Evolutionary conservation across 1,140 invertebrate species (phyloP).

Genomic region (Anastatus disparis): DNA sequence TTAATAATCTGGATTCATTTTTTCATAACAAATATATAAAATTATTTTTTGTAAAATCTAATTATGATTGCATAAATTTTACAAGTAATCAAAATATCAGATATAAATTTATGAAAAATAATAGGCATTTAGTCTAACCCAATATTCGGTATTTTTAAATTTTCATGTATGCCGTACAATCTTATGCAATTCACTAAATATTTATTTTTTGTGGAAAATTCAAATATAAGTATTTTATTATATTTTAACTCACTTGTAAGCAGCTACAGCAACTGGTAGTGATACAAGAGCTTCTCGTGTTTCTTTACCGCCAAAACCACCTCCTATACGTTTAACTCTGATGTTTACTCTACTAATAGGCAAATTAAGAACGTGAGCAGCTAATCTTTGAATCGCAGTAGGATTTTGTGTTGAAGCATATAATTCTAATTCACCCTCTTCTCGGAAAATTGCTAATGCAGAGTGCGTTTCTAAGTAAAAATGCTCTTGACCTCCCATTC

Average conservation of each 20-base stretch:
- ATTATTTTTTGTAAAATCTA: too few species aligned
- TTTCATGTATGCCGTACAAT: too few species aligned
- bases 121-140: too few species aligned
- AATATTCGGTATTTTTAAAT: too few species aligned
- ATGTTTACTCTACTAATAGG: constrained; percentile 81
- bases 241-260: constrained; percentile 66
- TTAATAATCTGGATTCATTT: too few species aligned
- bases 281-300: constrained; percentile 74
- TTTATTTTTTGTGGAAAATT: too few species aligned
- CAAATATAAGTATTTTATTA: too few species aligned
- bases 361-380: constrained; percentile 78
- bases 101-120: too few species aligned
- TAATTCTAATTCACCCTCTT: constrained; percentile 88
- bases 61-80: too few species aligned
- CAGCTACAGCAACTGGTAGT: constrained; percentile 76
- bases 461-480: constrained; percentile 93
- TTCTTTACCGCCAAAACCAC: constrained; percentile 97
- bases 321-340: constrained; percentile 87
- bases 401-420: constrained; percentile 86
- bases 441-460: constrained; percentile 79
- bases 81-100: too few species aligned
- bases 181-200: too few species aligned
- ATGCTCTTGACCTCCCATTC: constrained; percentile 92
- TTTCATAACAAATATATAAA: too few species aligned
- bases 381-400: constrained; percentile 77